A percentile compares a stretch with the other conserved stretches of the same genome.
Evolutionary conservation across 2,888 invertebrate species (phyloP).

Genomic region (Gasteruption jaculator): DNA sequence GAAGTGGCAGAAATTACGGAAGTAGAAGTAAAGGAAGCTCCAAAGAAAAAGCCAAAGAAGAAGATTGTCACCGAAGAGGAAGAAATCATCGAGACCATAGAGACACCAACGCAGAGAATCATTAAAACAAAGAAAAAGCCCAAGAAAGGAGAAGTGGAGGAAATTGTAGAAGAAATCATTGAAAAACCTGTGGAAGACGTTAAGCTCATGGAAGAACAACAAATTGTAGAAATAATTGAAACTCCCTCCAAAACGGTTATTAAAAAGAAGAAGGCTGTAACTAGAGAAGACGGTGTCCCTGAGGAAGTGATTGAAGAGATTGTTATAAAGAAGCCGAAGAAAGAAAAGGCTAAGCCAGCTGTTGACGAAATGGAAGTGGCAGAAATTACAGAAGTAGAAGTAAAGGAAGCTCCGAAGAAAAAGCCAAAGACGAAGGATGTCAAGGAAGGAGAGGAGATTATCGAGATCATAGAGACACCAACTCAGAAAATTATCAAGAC

Average conservation of each 20-base stretch:
- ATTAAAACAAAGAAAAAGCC: conserved; percentile 39
- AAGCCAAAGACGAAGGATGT: conserved; percentile 36
- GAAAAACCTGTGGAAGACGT: conserved; percentile 32
- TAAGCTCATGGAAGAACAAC: conserved; percentile 39
- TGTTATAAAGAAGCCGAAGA: conserved; percentile 22
- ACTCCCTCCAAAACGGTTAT: conserved; percentile 32
- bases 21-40: conserved; percentile 34
- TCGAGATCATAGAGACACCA: conserved; percentile 49
- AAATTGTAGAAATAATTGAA: conserved; percentile 29
- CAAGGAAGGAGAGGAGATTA: conserved; percentile 35
- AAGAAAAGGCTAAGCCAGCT: conserved; percentile 21
- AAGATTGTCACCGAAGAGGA: conserved; percentile 39
- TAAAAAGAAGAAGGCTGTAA: conserved; percentile 30
- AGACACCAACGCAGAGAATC: conserved; percentile 48
- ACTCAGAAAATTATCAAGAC: conserved; percentile 50
- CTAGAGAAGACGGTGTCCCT: conserved; percentile 25
- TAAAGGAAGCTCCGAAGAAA: conserved; percentile 44
- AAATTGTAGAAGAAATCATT: conserved; percentile 29
- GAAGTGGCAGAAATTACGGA: conserved; percentile 31
- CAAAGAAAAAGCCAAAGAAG: conserved; percentile 43
- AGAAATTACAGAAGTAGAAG: conserved; percentile 28
- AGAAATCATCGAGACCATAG: conserved; percentile 39
- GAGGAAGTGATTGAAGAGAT: conserved; percentile 33
- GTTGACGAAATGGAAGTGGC: conserved; percentile 27
- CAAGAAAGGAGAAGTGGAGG: conserved; percentile 39